Evolutionary conservation across 2,888 invertebrate genomes (phyloP), one percentile per base, ranked within the genome.

Genomic region (Elmis aenea): DNA sequence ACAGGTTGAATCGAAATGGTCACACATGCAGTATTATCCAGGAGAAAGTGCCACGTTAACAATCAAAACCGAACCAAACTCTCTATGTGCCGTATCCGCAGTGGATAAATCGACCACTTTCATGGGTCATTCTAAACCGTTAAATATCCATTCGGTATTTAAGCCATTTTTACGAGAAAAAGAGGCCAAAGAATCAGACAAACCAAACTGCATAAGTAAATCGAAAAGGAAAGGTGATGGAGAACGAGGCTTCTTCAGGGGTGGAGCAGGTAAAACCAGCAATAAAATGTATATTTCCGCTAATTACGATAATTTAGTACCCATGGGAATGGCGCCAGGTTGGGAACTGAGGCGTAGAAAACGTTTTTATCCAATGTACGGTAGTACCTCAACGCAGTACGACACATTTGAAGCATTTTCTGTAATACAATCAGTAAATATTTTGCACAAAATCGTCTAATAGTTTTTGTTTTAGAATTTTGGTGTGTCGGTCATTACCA

Each of bases 41-140:
- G 77, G 77, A 5, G 64, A 67, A 6, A 52, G 59, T 11, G 69
- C 73, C 2, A 65, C 64, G 4, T 58, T 77, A 16, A 66, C 66
- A 18, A 58, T 79, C 5, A 66, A 67, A 46, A 72, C 77, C 1
- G 65, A 69, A 0, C 68, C 75, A 0, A 66, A 68, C 38, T 79
- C 79, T 0, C 52, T 78, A 1, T 80, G 80, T 52, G 74, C 76
- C 5, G 52, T 78, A 11, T 72, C 76, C 1, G 72, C 74, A 1
- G 68, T 76, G 1, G 80, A 80, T 57, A 74, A 74, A 50, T 73
- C 77, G 34, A 70, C 73, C 0, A 66, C 64, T 22, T 71, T 75
- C 42, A 50, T 74, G 26, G 42, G 48, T 10, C 38, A 39, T 28
- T 42, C 41, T 9, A 48, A 51, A 26, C 36, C 40, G 27, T 34